phyloP scores from a whole-genome alignment of 2,113 vertebrate species.

The Cebus imitator region DNA sequence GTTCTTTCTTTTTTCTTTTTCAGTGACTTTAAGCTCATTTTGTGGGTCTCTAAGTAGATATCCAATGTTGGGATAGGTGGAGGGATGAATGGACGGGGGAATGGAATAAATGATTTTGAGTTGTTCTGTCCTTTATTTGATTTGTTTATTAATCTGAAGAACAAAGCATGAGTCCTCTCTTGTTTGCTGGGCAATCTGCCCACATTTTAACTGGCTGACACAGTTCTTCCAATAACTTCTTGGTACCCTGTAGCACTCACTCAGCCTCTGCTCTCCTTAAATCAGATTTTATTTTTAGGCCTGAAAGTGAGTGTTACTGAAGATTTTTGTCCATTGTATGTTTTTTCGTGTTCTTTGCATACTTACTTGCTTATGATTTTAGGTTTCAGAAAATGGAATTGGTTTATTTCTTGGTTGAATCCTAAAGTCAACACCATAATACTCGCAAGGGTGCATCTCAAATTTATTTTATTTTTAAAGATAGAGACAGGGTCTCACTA shows the following conservation, averaged over 20 bases:
- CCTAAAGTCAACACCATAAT: neutral
- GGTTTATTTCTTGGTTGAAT: neutral
- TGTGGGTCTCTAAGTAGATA: neutral
- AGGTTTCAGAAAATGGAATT: neutral
- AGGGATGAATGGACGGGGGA: no score
- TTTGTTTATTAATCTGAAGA: neutral
- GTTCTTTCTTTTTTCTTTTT: neutral
- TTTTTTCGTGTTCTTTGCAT: neutral
- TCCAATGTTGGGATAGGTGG: neutral
- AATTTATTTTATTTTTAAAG: neutral
- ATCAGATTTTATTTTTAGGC: neutral
- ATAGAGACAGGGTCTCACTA: no score
- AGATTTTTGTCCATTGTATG: neutral
- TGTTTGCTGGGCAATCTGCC: neutral
- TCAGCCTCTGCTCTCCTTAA: neutral
- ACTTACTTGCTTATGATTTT: conserved; percentile 1
- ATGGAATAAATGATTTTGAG: neutral
- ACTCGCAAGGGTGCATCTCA: neutral
- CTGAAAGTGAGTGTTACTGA: neutral
- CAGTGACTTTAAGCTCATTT: neutral
- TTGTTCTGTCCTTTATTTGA: neutral
- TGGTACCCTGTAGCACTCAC: neutral
- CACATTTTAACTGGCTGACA: neutral
- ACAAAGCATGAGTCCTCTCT: neutral
- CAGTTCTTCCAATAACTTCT: neutral